Percentiles rank a stretch among this genome's conserved stretches.
phyloP scores from a whole-genome alignment of 2,113 vertebrate species.

The Ia io region DNA sequence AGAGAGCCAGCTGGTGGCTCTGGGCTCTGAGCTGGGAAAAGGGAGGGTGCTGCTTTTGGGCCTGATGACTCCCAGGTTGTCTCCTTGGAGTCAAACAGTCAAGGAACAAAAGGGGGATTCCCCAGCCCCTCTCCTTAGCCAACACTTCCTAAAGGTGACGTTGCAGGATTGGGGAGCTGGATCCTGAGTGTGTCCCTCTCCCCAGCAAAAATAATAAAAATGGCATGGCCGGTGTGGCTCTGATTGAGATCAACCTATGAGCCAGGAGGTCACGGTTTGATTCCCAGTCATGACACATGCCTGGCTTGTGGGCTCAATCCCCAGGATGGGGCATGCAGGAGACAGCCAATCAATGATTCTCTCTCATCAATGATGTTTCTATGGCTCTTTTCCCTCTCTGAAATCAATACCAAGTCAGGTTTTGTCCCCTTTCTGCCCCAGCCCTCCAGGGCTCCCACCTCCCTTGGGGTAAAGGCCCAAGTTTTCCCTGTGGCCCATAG shows the following conservation, averaged over 20 bases:
- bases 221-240: background rate
- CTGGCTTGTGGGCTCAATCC: background rate
- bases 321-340: background rate
- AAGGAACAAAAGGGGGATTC: background rate
- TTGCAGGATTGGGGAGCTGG: background rate
- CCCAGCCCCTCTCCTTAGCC: background rate
- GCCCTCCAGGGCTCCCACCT: background rate
- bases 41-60: background rate
- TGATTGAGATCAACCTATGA: background rate
- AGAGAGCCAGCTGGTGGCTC: background rate
- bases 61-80: background rate
- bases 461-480: background rate
- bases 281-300: background rate
- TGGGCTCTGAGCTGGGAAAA: background rate
- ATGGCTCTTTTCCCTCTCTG: background rate
- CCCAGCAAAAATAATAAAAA: background rate
- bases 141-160: background rate
- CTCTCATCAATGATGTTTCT: background rate
- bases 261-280: background rate
- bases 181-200: background rate
- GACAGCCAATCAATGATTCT: background rate
- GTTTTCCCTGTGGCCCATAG: background rate
- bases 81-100: conserved; percentile 46
- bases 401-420: too few relatives aligned
- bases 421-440: accelerated